Base-by-base conservation (phyloP, 2,113 vertebrate genomes). In the Pseudorectes ferrugineus region DNA sequence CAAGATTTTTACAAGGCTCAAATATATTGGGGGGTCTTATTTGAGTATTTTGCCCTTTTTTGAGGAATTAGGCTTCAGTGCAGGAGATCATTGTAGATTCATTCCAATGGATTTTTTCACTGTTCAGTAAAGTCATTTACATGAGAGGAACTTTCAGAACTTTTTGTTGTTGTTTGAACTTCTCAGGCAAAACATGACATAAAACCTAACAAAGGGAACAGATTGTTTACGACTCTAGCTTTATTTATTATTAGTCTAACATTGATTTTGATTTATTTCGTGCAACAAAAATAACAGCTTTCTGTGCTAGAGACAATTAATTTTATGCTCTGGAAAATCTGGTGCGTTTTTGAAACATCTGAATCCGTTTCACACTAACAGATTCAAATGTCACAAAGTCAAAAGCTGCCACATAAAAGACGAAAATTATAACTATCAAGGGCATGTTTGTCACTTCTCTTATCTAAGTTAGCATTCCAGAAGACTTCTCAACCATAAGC, bases 251-350 rank as follows among this genome's bases (percentile, higher is more conserved):
- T 46, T 55, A 63, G 28, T 25, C 55, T 89, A 84, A 71, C 48
- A 75, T 15, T 46, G 31, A 62, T 78, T 85, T 85, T 81, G 17
- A 71, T 94, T 94, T 88, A 88, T 84, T 90, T 70, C 65, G 26
- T 81, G 22, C n/a, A 61, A 68, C 42, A 94, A 91, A 94, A 93
- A 83, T 75, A 90, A 49, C 29, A 59, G n/a, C 59, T 95, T 95
- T 83, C 58, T 86, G 36, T 17, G 8, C 73, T 86, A 71, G 52
- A 87, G 36, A 57, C 46, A 72, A 77, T 82, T 74, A 73, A 33
- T 77, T 93, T 92, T 80, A 71, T 4, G 11, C 38, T 67, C 33
- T 86, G 82, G 55, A 72, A 96, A 96, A 80, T 40, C 36, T 88
- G 40, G 26, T 92, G 22, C 10, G 1, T 89, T 88, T 95, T 85